These are phyloP conservation scores for Rhyacichthys aspro DNA, from an alignment of 2,797 vertebrate species.

Conservation along the genomic window DNA sequence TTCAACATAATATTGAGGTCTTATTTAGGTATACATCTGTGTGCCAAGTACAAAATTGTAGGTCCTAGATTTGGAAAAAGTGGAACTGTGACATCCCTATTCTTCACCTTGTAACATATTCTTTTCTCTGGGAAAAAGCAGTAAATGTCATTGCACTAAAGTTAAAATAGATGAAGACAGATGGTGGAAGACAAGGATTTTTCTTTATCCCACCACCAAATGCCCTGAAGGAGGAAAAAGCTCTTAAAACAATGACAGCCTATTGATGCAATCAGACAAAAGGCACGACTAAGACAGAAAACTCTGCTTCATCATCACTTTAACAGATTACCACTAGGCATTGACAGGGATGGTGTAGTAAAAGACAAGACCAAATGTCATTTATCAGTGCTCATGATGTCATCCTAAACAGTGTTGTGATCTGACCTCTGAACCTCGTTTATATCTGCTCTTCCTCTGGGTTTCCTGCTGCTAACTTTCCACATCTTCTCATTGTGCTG, in stretches of 20 bases:
- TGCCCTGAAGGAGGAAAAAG: constrained; percentile 50
- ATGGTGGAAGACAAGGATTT: constrained; percentile 39
- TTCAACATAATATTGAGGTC: too few relatives aligned
- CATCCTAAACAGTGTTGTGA: constrained; percentile 32
- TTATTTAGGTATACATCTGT: too few relatives aligned
- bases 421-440: constrained; percentile 44
- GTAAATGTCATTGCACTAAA: neutral
- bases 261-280: constrained; percentile 63
- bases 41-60: too few relatives aligned
- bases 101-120: neutral
- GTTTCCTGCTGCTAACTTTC: constrained; percentile 23
- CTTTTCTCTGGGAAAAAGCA: neutral
- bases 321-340: constrained; percentile 35
- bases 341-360: neutral
- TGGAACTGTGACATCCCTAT: neutral
- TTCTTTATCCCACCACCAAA: constrained; percentile 37
- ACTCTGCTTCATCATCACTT: constrained; percentile 33
- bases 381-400: constrained; percentile 47
- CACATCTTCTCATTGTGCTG: constrained; percentile 32
- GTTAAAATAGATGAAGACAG: constrained; percentile 36
- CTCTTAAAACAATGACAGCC: constrained; percentile 68
- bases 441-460: constrained; percentile 34
- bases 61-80: neutral
- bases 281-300: constrained; percentile 50
- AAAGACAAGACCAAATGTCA: constrained; percentile 25